Evolutionary conservation across 2,888 invertebrate species (phyloP), one percentile per base, ranked within the genome.

Genomic region (Agonopterix heracliana): DNA sequence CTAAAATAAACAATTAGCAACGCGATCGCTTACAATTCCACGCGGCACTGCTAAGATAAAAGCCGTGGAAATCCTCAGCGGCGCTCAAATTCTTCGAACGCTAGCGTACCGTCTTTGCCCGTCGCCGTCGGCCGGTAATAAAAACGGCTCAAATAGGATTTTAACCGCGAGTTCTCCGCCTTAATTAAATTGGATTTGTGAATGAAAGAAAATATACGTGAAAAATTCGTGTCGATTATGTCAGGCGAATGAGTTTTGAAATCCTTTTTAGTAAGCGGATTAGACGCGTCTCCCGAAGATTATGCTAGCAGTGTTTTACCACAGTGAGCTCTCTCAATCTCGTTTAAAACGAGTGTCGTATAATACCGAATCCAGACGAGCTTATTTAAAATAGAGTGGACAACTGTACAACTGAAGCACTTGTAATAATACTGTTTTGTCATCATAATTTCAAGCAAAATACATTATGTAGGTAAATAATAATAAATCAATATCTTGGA

Each of bases 111-210:
- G 81, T 84, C 87, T 85, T 83, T 81, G 81, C 86, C 79, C 84
- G 26, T 17, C n/a, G n/a, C 17, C 17, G 82, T 69, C 85, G 81
- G 83, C 81, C 78, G 84, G 87, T 86, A 87, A 86, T 88, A 87
- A 87, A 88, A 88, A 87, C 84, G 84, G 86, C 87, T 88, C 83
- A 87, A 84, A 87, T 81, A 84, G 86, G 88, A 87, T 87, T 87
- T 86, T 82, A 85, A 86, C 88, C 86, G 80, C 87, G 83, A 82
- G 83, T 83, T 85, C 80, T 81, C 76, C 79, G 85, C 85, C 83
- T 87, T 88, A 88, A 88, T 88, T 88, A 88, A 87, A 88, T 87
- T 87, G 85, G 86, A 88, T 88, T 85, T 86, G 85, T 78, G 80
- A 81, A 74, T 79, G 79, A 85, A 87, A 83, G 86, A 85, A 85